Evolutionary conservation across 2,888 invertebrate species (phyloP).

Genomic region (Agonopterix subpropinquella): DNA sequence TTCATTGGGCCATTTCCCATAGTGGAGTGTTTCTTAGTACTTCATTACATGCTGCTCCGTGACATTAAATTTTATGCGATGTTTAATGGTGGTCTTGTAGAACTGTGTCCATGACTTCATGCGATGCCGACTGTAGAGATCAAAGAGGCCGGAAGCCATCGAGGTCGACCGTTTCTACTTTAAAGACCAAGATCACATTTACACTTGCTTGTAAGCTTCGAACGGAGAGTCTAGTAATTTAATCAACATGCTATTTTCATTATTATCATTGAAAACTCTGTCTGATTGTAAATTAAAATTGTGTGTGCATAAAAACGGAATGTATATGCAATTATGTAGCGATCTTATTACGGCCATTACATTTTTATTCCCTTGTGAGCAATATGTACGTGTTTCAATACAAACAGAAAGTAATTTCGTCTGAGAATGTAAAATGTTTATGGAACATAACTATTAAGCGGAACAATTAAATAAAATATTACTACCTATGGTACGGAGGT

Average conservation of each 20-base stretch:
- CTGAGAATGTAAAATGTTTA: constrained; percentile 7
- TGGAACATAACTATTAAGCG: constrained; percentile 2
- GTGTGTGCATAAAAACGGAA: too few relatives aligned
- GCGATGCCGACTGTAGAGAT: constrained; percentile 2
- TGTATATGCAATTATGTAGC: too few relatives aligned
- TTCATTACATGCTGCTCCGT: constrained; percentile 1
- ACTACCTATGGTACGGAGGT: too few relatives aligned
- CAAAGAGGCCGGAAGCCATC: constrained; percentile 9
- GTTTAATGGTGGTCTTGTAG: constrained; percentile 12
- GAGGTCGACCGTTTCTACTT: constrained; percentile 1
- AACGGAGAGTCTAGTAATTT: too few relatives aligned
- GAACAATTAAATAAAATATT: constrained; percentile 3
- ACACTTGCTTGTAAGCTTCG: not conserved
- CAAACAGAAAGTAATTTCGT: constrained; percentile 8
- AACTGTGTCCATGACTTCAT: constrained; percentile 7
- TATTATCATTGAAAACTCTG: too few relatives aligned
- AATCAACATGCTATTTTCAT: too few relatives aligned
- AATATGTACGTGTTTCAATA: not conserved
- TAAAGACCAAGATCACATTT: not conserved
- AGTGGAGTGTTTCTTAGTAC: constrained; percentile 1
- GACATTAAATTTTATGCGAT: constrained; percentile 17
- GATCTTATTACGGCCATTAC: not conserved
- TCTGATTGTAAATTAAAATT: too few relatives aligned
- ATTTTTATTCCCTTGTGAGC: not conserved
- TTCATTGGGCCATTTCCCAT: constrained; percentile 4